Conservation (phyloP, 1,140 invertebrate species). For the Sarcophaga peregrina region DNA sequence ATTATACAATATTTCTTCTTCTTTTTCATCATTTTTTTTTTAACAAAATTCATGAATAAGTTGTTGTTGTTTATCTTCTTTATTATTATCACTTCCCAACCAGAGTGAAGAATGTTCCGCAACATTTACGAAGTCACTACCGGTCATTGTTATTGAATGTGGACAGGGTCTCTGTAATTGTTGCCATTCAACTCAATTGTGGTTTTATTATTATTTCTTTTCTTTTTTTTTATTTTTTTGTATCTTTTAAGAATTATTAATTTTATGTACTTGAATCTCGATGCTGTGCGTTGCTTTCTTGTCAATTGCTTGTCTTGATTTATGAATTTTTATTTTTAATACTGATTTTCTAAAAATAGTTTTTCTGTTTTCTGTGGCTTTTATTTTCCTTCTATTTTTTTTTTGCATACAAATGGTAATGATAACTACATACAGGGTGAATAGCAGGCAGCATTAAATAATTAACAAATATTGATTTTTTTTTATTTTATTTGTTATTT, state of each 20-base stretch:
- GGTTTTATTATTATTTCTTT: neutral
- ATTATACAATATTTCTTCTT: neutral
- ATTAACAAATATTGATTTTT: no score
- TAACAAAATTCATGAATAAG: neutral
- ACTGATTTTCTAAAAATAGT: neutral
- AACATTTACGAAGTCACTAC: neutral
- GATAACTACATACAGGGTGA: no score
- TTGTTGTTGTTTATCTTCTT: neutral
- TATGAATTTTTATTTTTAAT: neutral
- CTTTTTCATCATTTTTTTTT: neutral
- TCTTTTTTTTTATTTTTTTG: neutral
- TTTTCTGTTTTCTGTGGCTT: neutral
- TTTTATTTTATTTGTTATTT: no score
- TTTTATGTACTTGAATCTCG: conserved; percentile 5
- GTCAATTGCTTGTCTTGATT: neutral
- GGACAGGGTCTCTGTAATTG: no score
- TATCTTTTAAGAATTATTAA: neutral
- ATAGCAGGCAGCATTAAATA: no score
- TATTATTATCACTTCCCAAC: neutral
- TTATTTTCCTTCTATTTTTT: neutral
- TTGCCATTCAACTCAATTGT: no score
- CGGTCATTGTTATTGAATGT: neutral
- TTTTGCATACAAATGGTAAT: no score
- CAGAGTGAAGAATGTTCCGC: neutral
- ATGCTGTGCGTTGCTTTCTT: neutral